These are phyloP conservation scores for Pissodes strobi DNA, from an alignment of 1,140 invertebrate genomes.

Conservation along the genomic window DNA sequence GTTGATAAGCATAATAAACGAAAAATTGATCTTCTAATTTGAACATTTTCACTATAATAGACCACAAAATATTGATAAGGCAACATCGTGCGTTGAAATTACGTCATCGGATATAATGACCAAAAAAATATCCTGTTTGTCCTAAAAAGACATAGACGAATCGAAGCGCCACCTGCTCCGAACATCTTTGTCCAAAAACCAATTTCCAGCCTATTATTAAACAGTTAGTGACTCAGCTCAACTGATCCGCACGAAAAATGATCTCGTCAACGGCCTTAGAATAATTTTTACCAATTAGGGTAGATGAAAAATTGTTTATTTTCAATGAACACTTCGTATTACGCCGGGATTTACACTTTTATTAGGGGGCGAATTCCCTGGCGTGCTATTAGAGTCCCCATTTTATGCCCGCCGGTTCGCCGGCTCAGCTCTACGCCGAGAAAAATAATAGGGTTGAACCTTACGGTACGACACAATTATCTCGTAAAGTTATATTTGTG, in stretches of 20 bases:
- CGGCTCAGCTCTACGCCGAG: slow-evolving; percentile 18
- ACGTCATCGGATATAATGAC: too few species aligned
- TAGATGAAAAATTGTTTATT: slow-evolving; percentile 34
- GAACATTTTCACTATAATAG: too few species aligned
- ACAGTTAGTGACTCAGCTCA: slow-evolving; percentile 12
- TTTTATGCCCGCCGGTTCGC: slow-evolving; percentile 49
- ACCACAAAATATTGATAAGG: too few species aligned
- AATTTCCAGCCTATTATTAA: too few species aligned
- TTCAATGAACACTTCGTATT: slow-evolving; percentile 31
- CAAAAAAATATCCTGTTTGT: too few species aligned
- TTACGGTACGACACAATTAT: slow-evolving; percentile 29
- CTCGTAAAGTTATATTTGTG: slow-evolving; percentile 28
- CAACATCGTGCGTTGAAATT: too few species aligned
- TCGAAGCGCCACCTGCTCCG: too few species aligned
- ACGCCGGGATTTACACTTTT: slow-evolving; percentile 29
- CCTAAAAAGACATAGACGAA: too few species aligned
- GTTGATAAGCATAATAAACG: too few species aligned
- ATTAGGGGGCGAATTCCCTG: slow-evolving; percentile 30
- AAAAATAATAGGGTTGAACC: slow-evolving; percentile 29
- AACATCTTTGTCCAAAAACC: too few species aligned
- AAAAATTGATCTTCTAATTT: too few species aligned
- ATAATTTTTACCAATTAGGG: slow-evolving; percentile 26
- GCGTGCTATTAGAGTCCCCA: slow-evolving; percentile 26
- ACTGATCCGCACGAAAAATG: not conserved
- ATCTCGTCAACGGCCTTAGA: slow-evolving; percentile 15